These are phyloP conservation scores for Leptarthrus brevirostris DNA, from an alignment of 2,888 invertebrate genomes.

Conservation along the genomic window DNA sequence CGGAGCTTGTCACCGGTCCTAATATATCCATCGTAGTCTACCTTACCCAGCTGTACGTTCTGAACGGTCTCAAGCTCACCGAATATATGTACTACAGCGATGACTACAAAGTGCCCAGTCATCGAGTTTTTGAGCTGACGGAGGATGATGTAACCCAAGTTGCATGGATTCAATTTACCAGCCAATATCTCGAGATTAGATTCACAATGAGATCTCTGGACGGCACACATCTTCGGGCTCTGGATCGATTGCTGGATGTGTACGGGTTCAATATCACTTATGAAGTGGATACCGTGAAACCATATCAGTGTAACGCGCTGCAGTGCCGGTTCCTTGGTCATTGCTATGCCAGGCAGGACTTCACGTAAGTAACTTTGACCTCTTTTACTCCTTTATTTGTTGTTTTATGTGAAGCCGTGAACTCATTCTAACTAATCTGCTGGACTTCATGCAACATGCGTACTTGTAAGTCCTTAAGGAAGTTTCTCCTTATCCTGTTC, in stretches of 20 bases:
- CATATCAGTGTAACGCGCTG: conserved; percentile 79
- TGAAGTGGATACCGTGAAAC: conserved; percentile 76
- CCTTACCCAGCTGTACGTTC: conserved; percentile 87
- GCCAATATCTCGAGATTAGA: conserved; percentile 83
- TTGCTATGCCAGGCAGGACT: conserved; percentile 79
- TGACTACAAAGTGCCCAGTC: conserved; percentile 75
- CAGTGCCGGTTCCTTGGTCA: conserved; percentile 88
- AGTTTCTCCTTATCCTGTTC: neutral
- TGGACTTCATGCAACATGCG: neutral
- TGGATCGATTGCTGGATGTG: conserved; percentile 83
- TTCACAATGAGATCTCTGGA: conserved; percentile 78
- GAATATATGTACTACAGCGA: conserved; percentile 82
- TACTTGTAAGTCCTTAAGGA: neutral
- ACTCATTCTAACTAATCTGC: neutral
- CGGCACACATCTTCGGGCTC: conserved; percentile 84
- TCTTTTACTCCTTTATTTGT: conserved; percentile 8
- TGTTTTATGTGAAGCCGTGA: neutral
- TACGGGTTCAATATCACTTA: conserved; percentile 95
- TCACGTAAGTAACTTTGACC: conserved; percentile 72
- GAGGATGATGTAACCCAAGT: conserved; percentile 80
- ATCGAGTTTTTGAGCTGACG: conserved; percentile 75
- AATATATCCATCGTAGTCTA: conserved; percentile 85
- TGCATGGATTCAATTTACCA: conserved; percentile 72
- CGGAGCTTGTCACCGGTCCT: conserved; percentile 69
- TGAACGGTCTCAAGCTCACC: conserved; percentile 80